Percentiles rank a stretch among this genome's conserved stretches.
These are phyloP conservation scores for Oostethus manadensis DNA, from an alignment of 2,113 vertebrate species.

Conservation along the genomic window DNA sequence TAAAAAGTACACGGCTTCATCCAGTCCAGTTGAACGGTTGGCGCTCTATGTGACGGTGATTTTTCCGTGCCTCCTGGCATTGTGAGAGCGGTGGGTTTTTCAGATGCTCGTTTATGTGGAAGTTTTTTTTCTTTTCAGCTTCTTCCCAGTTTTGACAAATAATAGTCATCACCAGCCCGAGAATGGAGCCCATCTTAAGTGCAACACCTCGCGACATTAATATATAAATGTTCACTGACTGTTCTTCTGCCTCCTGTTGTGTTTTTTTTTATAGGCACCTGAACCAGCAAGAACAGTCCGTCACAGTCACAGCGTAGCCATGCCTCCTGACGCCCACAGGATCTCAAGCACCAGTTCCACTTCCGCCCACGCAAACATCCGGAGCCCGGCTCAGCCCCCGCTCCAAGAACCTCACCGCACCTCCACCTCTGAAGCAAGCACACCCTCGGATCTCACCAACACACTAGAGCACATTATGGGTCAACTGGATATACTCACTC, in stretches of 20 bases:
- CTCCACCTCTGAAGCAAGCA: conserved; percentile 48
- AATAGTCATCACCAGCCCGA: neutral
- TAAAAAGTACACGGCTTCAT: no score
- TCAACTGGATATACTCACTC: conserved; percentile 90
- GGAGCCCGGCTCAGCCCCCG: conserved; percentile 13
- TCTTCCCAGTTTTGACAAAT: neutral
- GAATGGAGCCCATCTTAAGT: no score
- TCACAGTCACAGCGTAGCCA: conserved; percentile 13
- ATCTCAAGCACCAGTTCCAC: conserved; percentile 21
- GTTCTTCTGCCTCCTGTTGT: conserved; percentile 2
- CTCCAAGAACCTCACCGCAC: conserved; percentile 21
- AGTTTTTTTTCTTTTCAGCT: no score
- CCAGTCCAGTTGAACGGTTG: no score
- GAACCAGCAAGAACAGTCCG: conserved; percentile 13
- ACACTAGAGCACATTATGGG: conserved; percentile 89
- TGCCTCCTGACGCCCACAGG: conserved; percentile 23
- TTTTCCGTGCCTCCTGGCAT: no score
- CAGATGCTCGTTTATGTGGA: no score
- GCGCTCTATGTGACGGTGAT: no score
- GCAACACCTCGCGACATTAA: no score
- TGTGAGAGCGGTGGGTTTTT: no score
- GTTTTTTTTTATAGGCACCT: neutral
- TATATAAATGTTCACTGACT: neutral
- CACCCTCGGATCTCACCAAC: conserved; percentile 64
- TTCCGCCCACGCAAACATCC: conserved; percentile 33